Evolutionary conservation across 2,113 vertebrate species (phyloP).

Genomic region (Nipponia nippon): DNA sequence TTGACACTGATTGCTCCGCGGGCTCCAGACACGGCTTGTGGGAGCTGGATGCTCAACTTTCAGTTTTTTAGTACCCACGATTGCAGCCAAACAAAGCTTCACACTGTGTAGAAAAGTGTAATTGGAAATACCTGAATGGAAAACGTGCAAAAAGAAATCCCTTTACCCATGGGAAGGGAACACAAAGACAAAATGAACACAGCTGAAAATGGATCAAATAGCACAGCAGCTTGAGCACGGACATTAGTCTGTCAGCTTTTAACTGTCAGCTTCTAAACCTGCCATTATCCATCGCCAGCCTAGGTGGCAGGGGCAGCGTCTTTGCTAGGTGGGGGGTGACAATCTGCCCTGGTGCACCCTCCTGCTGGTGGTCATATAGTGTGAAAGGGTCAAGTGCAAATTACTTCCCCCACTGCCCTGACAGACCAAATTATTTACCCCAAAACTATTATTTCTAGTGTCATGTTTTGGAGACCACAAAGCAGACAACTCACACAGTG

Average conservation of each 20-base stretch:
- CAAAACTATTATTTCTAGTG: not conserved
- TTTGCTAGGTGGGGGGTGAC: not conserved
- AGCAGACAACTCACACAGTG: not conserved
- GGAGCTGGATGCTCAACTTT: not conserved
- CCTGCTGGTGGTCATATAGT: fast-evolving
- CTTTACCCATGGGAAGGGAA: not conserved
- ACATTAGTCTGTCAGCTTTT: too few relatives aligned
- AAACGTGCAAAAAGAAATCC: not conserved
- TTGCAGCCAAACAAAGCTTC: not conserved
- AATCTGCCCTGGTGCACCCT: not conserved
- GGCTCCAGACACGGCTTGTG: not conserved
- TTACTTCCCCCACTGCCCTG: not conserved
- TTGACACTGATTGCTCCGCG: not conserved
- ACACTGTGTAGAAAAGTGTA: not conserved
- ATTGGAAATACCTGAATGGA: not conserved
- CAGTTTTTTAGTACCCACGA: fast-evolving
- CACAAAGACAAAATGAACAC: not conserved
- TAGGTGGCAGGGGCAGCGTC: not conserved
- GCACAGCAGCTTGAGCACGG: not conserved
- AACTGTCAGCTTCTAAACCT: not conserved
- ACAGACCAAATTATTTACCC: not conserved
- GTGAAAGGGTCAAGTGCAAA: not conserved
- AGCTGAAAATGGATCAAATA: not conserved
- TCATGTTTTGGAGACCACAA: not conserved
- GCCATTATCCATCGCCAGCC: not conserved